Base-by-base conservation (phyloP, 2,113 vertebrate genomes). In the Forbesichthys papilliferus region DNA sequence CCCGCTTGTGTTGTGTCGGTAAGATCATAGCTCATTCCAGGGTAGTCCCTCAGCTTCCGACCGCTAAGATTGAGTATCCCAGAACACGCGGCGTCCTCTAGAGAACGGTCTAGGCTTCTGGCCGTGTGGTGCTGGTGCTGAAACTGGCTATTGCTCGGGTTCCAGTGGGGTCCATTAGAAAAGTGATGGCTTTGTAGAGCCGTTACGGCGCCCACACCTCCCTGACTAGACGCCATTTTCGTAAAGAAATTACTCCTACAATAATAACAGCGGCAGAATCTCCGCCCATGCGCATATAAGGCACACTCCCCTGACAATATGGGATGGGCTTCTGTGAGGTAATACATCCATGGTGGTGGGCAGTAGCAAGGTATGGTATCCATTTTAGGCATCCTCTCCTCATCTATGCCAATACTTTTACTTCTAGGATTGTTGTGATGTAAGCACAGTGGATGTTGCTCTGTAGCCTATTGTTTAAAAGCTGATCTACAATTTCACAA, bases 1-100 rank as follows among this genome's bases (percentile, higher is more conserved):
- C 97, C 97, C 93, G 96, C 96, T 92, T 96, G 95, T 71, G 93
- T 96, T 51, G 96, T 98, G 84, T 98, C 97, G 66, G 95, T 95
- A 70, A 98, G 94, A 86, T 98, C 96, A 82, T 95, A 96, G 91
- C 91, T 94, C 74, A 92, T 84, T 64, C 94, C 92, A 18, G 96
- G 96, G 86, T 96, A 98, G 74, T 98, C 96, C 80, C 96, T 92
- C 87, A 98, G 95, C 88, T 95, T 98, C 87, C 96, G 93, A n/a
- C 96, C 96, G 89, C 95, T 97, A 80, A 98, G 94, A 88, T 95
- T 96, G 58, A 98, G 93, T 56, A 96, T 92, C 80, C 96, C 96
- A 8, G 95, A 96, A 91, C 92, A 93, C 79, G 90, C 94, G 61
- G 96, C 96, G 92, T 98, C 96, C 82, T 98, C 97, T 87, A 98